These are phyloP conservation scores for Villa cingulata DNA, from an alignment of 2,888 invertebrate species.

Conservation along the genomic window DNA sequence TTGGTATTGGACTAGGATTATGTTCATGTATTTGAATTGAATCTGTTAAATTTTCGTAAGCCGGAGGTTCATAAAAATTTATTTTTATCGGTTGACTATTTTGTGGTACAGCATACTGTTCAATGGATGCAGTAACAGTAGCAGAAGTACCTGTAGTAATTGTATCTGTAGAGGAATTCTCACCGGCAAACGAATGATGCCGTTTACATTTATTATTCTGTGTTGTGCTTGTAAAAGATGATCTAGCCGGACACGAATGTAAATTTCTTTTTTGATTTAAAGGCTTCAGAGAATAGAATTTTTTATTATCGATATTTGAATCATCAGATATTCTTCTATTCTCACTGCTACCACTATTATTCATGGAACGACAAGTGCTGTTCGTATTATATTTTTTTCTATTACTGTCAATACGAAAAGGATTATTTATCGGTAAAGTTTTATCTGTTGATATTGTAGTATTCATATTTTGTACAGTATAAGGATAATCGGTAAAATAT, in stretches of 20 bases:
- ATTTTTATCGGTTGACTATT: constrained; percentile 16
- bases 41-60: constrained; percentile 51
- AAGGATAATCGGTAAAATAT: constrained; percentile 27
- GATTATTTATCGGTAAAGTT: constrained; percentile 21
- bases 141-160: constrained; percentile 27
- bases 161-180: too few species aligned
- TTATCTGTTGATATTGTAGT: background rate
- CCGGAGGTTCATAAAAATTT: constrained; percentile 33
- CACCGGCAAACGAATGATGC: constrained; percentile 35
- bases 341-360: too few species aligned
- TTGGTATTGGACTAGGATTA: constrained; percentile 6
- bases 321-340: constrained; percentile 10
- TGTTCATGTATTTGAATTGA: constrained; percentile 50
- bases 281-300: constrained; percentile 32
- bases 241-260: constrained; percentile 16
- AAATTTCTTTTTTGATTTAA: constrained; percentile 15
- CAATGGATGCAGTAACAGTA: constrained; percentile 19
- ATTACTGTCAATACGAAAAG: constrained; percentile 26
- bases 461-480: constrained; percentile 21
- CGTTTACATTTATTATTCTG: constrained; percentile 27
- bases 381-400: constrained; percentile 23
- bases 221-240: constrained; percentile 4
- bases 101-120: constrained; percentile 7
- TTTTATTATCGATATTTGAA: constrained; percentile 7
- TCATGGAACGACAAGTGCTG: constrained; percentile 8